Evolutionary conservation across 2,797 vertebrate species (phyloP).

Genomic region (Uromys caudimaculatus): DNA sequence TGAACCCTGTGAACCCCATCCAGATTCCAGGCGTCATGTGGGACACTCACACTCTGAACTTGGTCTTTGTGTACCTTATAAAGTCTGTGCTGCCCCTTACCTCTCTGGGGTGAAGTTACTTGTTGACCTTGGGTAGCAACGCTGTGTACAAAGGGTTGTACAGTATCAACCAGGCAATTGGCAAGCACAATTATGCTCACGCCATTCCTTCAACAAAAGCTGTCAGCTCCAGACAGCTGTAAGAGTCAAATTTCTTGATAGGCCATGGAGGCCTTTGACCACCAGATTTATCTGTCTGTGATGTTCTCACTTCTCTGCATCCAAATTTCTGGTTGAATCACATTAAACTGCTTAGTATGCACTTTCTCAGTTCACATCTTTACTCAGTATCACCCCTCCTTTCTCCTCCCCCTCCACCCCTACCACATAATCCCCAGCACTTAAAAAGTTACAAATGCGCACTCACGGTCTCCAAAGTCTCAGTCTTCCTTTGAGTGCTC

Average conservation of each 20-base stretch:
- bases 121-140: not conserved
- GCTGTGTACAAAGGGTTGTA: not conserved
- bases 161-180: not conserved
- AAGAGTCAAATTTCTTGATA: not conserved
- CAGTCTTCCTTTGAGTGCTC: not conserved
- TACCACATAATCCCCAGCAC: not conserved
- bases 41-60: not conserved
- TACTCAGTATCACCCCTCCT: not conserved
- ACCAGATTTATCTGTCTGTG: not conserved
- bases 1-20: not conserved
- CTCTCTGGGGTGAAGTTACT: not conserved
- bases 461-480: not conserved
- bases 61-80: not conserved
- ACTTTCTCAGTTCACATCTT: slow-evolving; percentile 40
- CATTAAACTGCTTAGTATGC: not conserved
- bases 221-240: not conserved
- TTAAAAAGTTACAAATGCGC: not conserved
- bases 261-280: not conserved
- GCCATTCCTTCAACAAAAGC: not conserved
- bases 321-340: not conserved
- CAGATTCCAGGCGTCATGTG: not conserved
- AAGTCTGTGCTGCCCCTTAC: not conserved
- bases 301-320: not conserved
- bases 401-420: not conserved
- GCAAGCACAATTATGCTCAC: not conserved